Evolutionary conservation across 2,888 invertebrate species (phyloP), one percentile per base, ranked within the genome.

Genomic region (Cataglyphis cursor): DNA sequence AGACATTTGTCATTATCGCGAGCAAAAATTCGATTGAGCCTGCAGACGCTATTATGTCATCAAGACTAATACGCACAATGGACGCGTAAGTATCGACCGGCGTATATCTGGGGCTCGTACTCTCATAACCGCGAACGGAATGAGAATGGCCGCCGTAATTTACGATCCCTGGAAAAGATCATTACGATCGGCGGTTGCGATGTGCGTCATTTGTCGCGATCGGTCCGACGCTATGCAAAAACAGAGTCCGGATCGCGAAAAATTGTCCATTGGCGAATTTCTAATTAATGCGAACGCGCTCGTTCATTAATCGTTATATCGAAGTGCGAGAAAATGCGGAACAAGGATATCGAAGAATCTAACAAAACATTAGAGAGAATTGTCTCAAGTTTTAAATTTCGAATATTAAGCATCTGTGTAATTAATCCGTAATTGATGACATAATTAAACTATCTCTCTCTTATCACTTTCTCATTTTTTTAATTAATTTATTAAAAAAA

Each of bases 71-170:
- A 65, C 78, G 78, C 66, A 89, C 84, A 88, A 89, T 87, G 81
- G 70, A 59, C 68, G 75, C 57, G 64, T 70, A 51, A 78, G 85
- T 74, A 84, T 82, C 72, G 44, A 59, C 68, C 61, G 72, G 38
- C 78, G 65, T 75, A 70, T 41, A 41, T 78, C 44, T 74, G 61
- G 78, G 61, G 78, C 57, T 78, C 21, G 85, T 84, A 88, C 85
- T 87, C 85, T 88, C 82, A 85, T 86, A 88, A 87, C 83, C 87
- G 81, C 51, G 88, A 81, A 83, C 87, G 83, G 88, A 89, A 88
- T 85, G 90, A 85, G 87, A 85, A 87, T 73, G 83, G 75, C 65
- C 51, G 73, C 65, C 48, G 82, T 87, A 84, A 88, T 89, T 85
- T 85, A 88, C 84, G 74, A 81, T 82, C 66, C 65, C 68, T 84